Evolutionary conservation across 2,797 vertebrate genomes (phyloP), one percentile per base, ranked within the genome.

Genomic region (Acanthurus leucopareius): DNA sequence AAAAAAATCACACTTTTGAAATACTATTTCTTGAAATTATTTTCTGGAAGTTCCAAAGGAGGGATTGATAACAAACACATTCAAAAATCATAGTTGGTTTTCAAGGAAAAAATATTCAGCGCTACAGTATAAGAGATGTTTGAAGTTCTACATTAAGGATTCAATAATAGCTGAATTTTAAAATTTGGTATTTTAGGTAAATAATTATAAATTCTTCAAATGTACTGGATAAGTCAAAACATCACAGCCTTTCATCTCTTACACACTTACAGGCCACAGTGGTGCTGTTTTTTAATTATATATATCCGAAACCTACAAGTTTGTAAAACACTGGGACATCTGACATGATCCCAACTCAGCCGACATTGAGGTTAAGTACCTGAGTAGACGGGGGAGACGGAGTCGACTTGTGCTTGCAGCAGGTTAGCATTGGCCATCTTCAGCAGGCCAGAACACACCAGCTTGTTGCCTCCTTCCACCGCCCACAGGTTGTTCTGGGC

Each of bases 391-490:
- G 97, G 95, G 60, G 96, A 95, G 87, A 99, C 73, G 17, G 96
- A 91, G 0, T 85, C 94, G 92, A 99, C 97, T 11, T 94, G 95
- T 64, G 97, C 97, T 0, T 94, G 92, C 85, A 97, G 95, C 83
- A 99, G 81, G 0, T 95, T 97, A 74, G 97, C 97, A 57, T 97
- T 98, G 60, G 97, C 96, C 72, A 97, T 91, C 91, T 97, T 98
- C 88, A 99, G 93, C 87, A 99, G 94, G 10, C 97, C 96, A 0
- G 96, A 97, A 81, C 98, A 99, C 53, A 99, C 96, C 91, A 99
- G 91, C 86, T 97, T 99, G 90, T 99, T 99, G 69, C 98, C 98
- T 87, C 98, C 98, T 92, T 99, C 98, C 73, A 99, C 97, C 0
- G 97, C 95, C 98, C 98, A 99, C 70, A 97, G 95, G 92, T 96